Base-by-base conservation (phyloP, 2,797 vertebrate species). In the Sebastes taczanowskii region DNA sequence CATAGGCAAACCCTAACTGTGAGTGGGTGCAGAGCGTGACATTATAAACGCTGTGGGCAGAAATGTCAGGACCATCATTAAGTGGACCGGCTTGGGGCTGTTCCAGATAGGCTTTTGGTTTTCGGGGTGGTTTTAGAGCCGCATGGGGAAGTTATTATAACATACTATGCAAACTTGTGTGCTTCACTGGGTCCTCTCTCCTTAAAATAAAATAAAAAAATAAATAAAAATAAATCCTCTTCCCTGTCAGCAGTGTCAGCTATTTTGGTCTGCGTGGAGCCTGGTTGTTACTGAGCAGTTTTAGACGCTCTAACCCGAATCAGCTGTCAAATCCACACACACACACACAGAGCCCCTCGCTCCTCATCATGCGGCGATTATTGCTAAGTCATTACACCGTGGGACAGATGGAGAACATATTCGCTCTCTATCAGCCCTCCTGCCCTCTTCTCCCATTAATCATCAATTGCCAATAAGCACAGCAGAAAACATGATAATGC, bases 21-120 rank as follows among this genome's bases (percentile, higher is more conserved):
- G 84, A 81, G 73, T 67, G 86, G 84, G 77, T 85, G 83, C 69
- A 61, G 80, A 78, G 88, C 62, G 8, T 92, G 91, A 88, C 89
- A 91, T 89, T 91, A 71, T 85, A 88, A 90, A 86, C 72, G 63
- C 84, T 60, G 34, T 72, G 86, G 86, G 81, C 65, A 91, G 83
- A 93, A 90, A 92, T 91, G 90, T 90, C 92, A 91, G 80, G 74
- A 46, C 83, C 80, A 74, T 91, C 88, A 88, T 89, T 92, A 91
- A 84, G 84, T 70, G 71, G 71, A 77, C 63, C 22, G 25, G 72
- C 76, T 84, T 7, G 7, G 71, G 74, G 69, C 63, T 68, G 49
- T 29, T 46, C 46, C 53, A 27, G 27, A 62, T 35, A 68, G 61
- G 66, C 34, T 77, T 76, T 73, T 52, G 64, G 30, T 73, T 83